phyloP scores from a whole-genome alignment of 2,888 invertebrate species.

The Eupithecia subumbrata region DNA sequence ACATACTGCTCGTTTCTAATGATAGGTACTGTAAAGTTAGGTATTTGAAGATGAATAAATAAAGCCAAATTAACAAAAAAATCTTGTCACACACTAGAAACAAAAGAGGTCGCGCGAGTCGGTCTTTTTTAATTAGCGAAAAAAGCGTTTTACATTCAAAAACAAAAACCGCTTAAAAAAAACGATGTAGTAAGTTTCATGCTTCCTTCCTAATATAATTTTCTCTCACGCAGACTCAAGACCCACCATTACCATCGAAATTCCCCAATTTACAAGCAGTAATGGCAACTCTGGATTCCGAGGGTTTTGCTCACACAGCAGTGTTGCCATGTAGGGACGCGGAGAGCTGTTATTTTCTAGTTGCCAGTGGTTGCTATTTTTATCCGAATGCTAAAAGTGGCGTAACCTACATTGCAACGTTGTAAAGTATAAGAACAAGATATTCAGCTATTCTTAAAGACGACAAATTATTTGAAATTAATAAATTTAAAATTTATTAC shows the following conservation, averaged over 20 bases:
- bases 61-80: too few species aligned
- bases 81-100: too few species aligned
- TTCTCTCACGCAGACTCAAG: slow-evolving; percentile 49
- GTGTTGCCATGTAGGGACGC: slow-evolving; percentile 34
- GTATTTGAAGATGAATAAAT: too few species aligned
- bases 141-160: background rate
- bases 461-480: background rate
- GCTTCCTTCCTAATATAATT: slow-evolving; percentile 13
- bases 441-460: background rate
- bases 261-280: slow-evolving; percentile 59
- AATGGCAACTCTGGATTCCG: slow-evolving; percentile 48
- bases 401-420: slow-evolving; percentile 7
- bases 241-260: slow-evolving; percentile 57
- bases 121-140: background rate
- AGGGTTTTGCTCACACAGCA: slow-evolving; percentile 40
- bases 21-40: too few species aligned
- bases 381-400: slow-evolving; percentile 4
- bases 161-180: background rate
- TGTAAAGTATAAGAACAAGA: background rate
- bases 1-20: too few species aligned
- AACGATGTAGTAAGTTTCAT: background rate
- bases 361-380: slow-evolving; percentile 23
- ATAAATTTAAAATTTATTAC: background rate
- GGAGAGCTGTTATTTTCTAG: slow-evolving; percentile 30
- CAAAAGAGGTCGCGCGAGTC: too few species aligned